Base-by-base conservation (phyloP, 2,888 invertebrate genomes). In the Drosophila hamatofila region DNA sequence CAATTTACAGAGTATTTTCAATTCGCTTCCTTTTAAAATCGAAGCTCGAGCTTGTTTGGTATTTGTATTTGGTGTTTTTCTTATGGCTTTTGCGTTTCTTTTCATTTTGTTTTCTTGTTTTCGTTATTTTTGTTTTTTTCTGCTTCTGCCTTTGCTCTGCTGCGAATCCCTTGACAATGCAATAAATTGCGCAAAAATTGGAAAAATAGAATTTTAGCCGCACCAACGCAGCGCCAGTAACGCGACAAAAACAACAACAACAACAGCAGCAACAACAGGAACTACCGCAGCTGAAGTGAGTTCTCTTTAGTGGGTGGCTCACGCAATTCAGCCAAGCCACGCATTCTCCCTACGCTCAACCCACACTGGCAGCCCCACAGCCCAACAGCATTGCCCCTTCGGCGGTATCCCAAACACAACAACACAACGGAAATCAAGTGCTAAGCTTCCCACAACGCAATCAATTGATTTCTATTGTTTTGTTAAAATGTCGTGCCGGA, bases 371-470 rank as follows among this genome's bases (percentile, higher is more conserved):
- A 11, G 41, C n/a, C n/a, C n/a, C n/a, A n/a, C 61, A 42, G 35
- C n/a, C n/a, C n/a, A 49, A 35, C 52, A 42, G 27, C 52, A 27
- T 62, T 58, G 72, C 58, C 60, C 56, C 68, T 64, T 41, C 69
- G 61, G 58, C 68, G 75, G 69, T 79, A 67, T 75, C 61, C 80
- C 80, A 59, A 75, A 67, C 62, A 67, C 65, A 78, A 59, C 72
- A 72, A 54, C 59, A 65, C 65, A 80, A 70, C 89, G 78, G 91
- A 88, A 88, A 90, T 88, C 91, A 88, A 88, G 91, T 88, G 88
- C 91, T 90, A 90, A 88, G 90, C 90, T 88, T 90, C 90, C 91
- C 90, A 89, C 90, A 87, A 87, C 89, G 88, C 91, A 83, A 89
- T 82, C 87, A 87, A 90, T 87, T 90, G 90, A 87, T 87, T 87